Percentiles rank a stretch among this genome's conserved stretches.
phyloP scores from a whole-genome alignment of 2,797 vertebrate species.

The Lagodon rhomboides region DNA sequence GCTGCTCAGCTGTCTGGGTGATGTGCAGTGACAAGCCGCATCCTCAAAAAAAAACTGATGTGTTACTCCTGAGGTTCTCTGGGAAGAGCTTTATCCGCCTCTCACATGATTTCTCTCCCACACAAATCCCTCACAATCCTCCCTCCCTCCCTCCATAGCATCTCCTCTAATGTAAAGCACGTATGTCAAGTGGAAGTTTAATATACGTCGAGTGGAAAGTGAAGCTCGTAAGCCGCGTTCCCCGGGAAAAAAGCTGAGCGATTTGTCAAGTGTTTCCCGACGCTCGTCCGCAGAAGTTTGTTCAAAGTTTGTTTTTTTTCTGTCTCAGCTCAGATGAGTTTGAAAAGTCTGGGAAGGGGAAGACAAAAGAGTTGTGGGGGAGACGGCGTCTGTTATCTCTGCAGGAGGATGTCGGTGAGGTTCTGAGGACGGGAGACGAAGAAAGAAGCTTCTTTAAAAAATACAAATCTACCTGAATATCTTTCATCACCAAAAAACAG shows the following conservation, averaged over 20 bases:
- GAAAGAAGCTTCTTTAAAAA: neutral
- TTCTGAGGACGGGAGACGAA: neutral
- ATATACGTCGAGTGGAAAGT: conserved; percentile 53
- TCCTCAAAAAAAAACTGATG: conserved; percentile 45
- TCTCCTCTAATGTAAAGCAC: conserved; percentile 44
- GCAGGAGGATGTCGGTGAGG: conserved; percentile 1
- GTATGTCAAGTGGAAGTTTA: conserved; percentile 50
- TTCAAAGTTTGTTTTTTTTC: conserved; percentile 24
- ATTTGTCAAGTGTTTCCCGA: conserved; percentile 36
- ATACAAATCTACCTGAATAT: too few relatives aligned
- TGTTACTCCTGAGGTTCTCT: conserved; percentile 43
- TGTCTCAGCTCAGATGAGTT: conserved; percentile 38
- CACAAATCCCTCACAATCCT: conserved; percentile 1
- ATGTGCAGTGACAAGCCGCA: conserved; percentile 63
- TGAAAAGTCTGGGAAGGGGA: conserved; percentile 15
- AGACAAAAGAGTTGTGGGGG: conserved; percentile 15
- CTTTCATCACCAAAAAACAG: too few relatives aligned
- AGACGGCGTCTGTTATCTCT: conserved; percentile 22
- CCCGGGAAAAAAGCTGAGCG: conserved; percentile 36
- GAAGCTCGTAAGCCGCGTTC: neutral
- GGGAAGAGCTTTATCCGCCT: conserved; percentile 45
- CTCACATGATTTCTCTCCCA: conserved; percentile 45
- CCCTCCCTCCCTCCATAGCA: too few relatives aligned
- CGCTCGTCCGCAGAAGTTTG: conserved; percentile 32
- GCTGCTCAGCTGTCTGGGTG: conserved; percentile 58